These are phyloP conservation scores for Lithophane socia DNA, from an alignment of 2,888 invertebrate genomes.

Conservation along the genomic window DNA sequence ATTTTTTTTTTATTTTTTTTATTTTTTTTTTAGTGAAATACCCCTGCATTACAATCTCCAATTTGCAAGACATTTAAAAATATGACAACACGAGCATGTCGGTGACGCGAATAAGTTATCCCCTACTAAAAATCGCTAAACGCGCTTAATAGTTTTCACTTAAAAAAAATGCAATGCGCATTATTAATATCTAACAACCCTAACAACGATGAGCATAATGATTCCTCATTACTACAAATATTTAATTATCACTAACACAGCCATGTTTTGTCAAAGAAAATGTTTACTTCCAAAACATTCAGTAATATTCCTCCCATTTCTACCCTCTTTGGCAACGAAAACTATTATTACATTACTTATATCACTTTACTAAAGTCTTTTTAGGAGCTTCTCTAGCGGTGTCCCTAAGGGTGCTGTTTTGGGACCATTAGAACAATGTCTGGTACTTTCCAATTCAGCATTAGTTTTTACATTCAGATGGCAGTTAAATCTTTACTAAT, in stretches of 20 bases:
- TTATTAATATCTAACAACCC: slow-evolving; percentile 10
- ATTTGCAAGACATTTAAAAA: not conserved
- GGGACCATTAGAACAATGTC: slow-evolving; percentile 27
- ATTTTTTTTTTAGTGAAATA: not conserved
- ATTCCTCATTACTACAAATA: slow-evolving; percentile 56
- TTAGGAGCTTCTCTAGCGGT: slow-evolving; percentile 30
- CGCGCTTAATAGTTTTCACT: too few relatives aligned
- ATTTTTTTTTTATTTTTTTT: too few relatives aligned
- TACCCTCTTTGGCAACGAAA: slow-evolving; percentile 37
- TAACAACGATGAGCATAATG: slow-evolving; percentile 40
- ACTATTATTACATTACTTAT: slow-evolving; percentile 33
- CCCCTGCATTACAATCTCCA: not conserved
- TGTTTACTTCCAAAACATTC: slow-evolving; percentile 58
- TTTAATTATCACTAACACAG: slow-evolving; percentile 77
- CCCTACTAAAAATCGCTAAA: too few relatives aligned
- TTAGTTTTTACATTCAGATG: slow-evolving; percentile 21
- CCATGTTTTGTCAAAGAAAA: slow-evolving; percentile 73
- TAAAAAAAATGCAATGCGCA: slow-evolving; percentile 1
- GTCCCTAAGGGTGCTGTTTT: slow-evolving; percentile 22
- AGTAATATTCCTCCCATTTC: slow-evolving; percentile 37
- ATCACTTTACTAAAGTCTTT: slow-evolving; percentile 34
- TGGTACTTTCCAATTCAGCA: slow-evolving; percentile 6
- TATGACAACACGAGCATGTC: not conserved
- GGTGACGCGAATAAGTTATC: too few relatives aligned
- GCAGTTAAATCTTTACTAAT: not conserved